Percentiles rank a stretch among this genome's conserved stretches.
Evolutionary conservation across 2,113 vertebrate species (phyloP).

Genomic region (Chrysemys picta): DNA sequence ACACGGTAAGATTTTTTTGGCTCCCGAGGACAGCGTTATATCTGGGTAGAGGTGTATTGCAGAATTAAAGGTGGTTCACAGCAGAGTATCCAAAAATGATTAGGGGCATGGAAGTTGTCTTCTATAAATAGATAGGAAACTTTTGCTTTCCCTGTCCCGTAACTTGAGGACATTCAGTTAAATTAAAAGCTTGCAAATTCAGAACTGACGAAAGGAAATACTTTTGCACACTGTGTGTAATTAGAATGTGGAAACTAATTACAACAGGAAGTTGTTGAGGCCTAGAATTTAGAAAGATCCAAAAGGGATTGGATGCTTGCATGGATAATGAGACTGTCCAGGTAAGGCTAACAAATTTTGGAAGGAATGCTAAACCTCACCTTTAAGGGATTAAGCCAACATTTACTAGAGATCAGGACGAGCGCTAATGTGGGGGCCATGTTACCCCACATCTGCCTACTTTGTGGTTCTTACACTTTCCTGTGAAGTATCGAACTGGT

Average conservation of each 20-base stretch:
- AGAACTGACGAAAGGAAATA: not conserved
- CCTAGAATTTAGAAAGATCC: not conserved
- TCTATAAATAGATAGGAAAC: not conserved
- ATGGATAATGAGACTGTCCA: not conserved
- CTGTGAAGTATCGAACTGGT: not conserved
- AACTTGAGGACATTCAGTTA: rapidly evolving
- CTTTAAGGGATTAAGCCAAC: no score
- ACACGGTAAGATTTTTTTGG: no score
- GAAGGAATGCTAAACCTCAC: not conserved
- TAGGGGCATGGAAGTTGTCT: not conserved
- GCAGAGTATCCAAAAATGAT: not conserved
- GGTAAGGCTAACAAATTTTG: not conserved
- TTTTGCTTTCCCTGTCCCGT: not conserved
- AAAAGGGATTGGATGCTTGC: not conserved
- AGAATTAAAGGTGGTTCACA: not conserved
- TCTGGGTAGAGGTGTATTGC: no score
- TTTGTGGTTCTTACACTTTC: not conserved
- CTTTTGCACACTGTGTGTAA: not conserved
- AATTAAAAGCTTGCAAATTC: not conserved
- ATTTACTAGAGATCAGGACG: not conserved
- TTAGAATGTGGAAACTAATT: not conserved
- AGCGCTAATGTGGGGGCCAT: not conserved
- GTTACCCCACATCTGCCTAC: no score
- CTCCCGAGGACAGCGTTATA: no score
- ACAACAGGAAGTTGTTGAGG: not conserved